Percentiles rank a stretch among this genome's conserved stretches.
phyloP scores from a whole-genome alignment of 2,888 invertebrate genomes.

The Himalopsyche japonica region DNA sequence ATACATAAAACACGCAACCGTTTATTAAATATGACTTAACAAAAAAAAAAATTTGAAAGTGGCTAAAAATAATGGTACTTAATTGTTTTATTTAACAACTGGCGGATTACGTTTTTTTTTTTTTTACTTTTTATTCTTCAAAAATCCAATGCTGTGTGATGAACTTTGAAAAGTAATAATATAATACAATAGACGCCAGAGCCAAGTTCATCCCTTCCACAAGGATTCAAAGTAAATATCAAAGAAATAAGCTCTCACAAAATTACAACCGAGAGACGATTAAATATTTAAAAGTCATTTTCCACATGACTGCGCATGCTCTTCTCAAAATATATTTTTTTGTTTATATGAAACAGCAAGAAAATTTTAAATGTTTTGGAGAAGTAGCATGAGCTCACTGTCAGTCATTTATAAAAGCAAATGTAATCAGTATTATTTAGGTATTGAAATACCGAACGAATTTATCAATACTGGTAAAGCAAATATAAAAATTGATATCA shows the following conservation, averaged over 20 bases:
- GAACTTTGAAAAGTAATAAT: neutral
- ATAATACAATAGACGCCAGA: neutral
- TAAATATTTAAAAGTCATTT: slow-evolving; percentile 24
- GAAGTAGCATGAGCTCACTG: too few species aligned
- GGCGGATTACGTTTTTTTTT: neutral
- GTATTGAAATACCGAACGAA: too few species aligned
- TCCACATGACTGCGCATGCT: neutral
- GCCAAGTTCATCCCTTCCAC: neutral
- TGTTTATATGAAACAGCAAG: neutral
- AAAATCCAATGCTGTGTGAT: neutral
- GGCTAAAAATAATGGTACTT: too few species aligned
- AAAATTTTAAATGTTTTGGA: neutral
- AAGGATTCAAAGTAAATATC: slow-evolving; percentile 4
- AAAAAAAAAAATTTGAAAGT: too few species aligned
- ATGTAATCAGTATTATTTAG: too few species aligned
- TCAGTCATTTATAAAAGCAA: too few species aligned
- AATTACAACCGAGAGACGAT: slow-evolving; percentile 18
- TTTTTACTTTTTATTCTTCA: neutral
- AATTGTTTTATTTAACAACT: neutral
- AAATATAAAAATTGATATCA: too few species aligned
- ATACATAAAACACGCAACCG: too few species aligned
- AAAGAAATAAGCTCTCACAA: slow-evolving; percentile 12
- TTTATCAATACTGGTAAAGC: too few species aligned
- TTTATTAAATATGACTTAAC: too few species aligned
- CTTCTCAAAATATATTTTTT: neutral